These are phyloP conservation scores for Lycaon pictus DNA, from an alignment of 2,113 vertebrate genomes.

Conservation along the genomic window DNA sequence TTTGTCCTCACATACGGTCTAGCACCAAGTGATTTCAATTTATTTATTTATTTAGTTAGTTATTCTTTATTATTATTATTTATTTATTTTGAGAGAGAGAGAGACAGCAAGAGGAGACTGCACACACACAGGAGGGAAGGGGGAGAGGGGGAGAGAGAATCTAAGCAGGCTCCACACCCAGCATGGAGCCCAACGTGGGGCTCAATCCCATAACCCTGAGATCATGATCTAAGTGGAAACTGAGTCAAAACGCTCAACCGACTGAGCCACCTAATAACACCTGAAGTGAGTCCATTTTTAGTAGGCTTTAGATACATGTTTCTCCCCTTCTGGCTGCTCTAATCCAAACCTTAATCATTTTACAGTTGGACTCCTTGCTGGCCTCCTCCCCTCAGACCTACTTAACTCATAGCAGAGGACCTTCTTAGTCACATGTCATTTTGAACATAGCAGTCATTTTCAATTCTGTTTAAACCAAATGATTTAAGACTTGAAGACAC, in stretches of 20 bases:
- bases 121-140: neutral
- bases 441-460: neutral
- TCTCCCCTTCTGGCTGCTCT: neutral
- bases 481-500: slow-evolving; percentile 6
- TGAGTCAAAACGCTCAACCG: neutral
- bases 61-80: too few species aligned
- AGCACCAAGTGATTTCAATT: neutral
- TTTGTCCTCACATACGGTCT: neutral
- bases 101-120: too few species aligned
- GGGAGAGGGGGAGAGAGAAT: neutral
- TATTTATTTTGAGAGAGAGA: neutral
- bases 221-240: neutral
- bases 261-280: neutral
- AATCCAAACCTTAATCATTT: neutral
- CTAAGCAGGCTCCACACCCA: neutral
- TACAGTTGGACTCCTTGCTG: neutral
- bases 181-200: neutral
- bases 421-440: neutral
- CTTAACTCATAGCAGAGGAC: neutral
- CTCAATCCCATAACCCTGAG: neutral
- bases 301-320: neutral
- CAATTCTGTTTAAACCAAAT: slow-evolving; percentile 12
- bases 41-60: neutral
- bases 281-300: neutral
- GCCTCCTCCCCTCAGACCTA: neutral